phyloP scores from a whole-genome alignment of 2,113 vertebrate genomes.

The Ochotona princeps region DNA sequence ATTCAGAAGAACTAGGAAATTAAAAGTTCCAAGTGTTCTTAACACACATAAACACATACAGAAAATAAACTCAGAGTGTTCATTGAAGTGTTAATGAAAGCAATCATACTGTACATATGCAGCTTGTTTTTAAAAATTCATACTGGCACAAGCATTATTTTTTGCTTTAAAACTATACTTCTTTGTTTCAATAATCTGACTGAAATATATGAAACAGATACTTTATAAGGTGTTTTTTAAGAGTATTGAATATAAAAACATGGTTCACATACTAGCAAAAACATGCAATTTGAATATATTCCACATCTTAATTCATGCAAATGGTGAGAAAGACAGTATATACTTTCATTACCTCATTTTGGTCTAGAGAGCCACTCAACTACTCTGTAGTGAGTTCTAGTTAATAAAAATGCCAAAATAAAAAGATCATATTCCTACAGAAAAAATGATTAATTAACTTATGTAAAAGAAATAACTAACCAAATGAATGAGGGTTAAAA shows the following conservation, averaged over 20 bases:
- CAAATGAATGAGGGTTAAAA: constrained; percentile 82
- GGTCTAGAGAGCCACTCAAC: constrained; percentile 63
- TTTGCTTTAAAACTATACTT: constrained; percentile 34
- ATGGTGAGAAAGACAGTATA: constrained; percentile 86
- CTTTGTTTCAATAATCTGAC: constrained; percentile 33
- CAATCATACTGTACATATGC: not conserved
- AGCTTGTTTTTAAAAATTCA: constrained; percentile 56
- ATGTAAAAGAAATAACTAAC: constrained; percentile 43
- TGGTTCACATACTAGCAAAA: constrained; percentile 76
- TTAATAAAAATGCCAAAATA: constrained; percentile 63
- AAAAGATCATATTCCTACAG: constrained; percentile 58
- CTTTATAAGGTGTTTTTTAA: constrained; percentile 50
- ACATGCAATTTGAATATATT: constrained; percentile 83
- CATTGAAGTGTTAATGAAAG: no score
- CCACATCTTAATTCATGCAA: constrained; percentile 84
- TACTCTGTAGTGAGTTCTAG: constrained; percentile 56
- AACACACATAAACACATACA: no score
- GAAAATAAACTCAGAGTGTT: no score
- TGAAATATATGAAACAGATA: constrained; percentile 50
- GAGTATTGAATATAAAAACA: constrained; percentile 79
- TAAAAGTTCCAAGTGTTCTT: no score
- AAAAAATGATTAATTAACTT: constrained; percentile 56
- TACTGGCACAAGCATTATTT: constrained; percentile 11
- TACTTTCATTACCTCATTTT: constrained; percentile 86
- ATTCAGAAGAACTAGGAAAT: no score